These are phyloP conservation scores for Sminthurides aquaticus DNA, from an alignment of 2,888 invertebrate genomes.

Conservation along the genomic window DNA sequence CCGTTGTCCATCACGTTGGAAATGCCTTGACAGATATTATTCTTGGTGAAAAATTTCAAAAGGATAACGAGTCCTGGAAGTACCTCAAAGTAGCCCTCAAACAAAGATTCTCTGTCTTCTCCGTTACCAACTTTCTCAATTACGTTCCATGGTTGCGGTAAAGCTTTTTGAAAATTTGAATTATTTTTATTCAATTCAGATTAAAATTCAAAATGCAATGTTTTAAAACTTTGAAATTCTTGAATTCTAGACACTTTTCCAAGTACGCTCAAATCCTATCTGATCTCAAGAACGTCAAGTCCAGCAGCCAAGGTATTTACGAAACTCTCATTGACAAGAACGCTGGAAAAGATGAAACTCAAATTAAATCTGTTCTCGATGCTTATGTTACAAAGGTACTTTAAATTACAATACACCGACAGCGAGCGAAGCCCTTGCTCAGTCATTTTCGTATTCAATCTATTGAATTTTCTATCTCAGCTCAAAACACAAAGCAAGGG, in stretches of 20 bases:
- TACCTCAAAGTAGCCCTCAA: conserved; percentile 71
- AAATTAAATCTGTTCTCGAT: conserved; percentile 39
- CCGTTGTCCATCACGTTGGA: conserved; percentile 63
- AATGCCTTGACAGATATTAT: conserved; percentile 69
- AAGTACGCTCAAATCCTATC: conserved; percentile 55
- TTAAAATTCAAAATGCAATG: too few relatives aligned
- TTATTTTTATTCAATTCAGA: too few relatives aligned
- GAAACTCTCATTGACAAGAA: conserved; percentile 57
- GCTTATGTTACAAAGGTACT: conserved; percentile 45
- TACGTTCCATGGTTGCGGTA: conserved; percentile 74
- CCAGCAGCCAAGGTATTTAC: conserved; percentile 65
- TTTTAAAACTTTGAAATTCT: too few relatives aligned
- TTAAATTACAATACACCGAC: not conserved
- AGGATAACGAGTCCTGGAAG: conserved; percentile 61
- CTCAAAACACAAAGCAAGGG: conserved; percentile 4
- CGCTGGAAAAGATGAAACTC: conserved; percentile 46
- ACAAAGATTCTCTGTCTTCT: conserved; percentile 73
- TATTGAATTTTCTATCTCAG: not conserved
- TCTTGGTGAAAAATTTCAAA: conserved; percentile 62
- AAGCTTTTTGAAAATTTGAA: not conserved
- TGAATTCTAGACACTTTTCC: conserved; percentile 59
- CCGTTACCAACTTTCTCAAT: conserved; percentile 73
- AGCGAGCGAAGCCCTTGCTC: not conserved
- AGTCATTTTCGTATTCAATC: not conserved
- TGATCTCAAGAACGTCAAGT: conserved; percentile 61